Conservation (phyloP, 2,888 invertebrate genomes). For the Ennomos quercinarius region DNA sequence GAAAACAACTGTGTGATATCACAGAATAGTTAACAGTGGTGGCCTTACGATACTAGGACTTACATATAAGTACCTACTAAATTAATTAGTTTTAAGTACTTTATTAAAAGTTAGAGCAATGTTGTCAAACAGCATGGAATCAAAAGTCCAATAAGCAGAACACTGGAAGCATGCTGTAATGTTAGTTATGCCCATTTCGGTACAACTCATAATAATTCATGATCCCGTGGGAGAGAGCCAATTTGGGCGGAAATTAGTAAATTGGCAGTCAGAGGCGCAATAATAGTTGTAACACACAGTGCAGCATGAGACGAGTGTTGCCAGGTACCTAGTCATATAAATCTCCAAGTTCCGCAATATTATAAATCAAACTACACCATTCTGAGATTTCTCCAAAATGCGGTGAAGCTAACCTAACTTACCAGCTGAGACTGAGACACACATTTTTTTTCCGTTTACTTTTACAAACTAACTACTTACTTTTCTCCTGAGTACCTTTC, state of each 20-base stretch:
- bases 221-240: slow-evolving; percentile 65
- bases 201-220: slow-evolving; percentile 35
- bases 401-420: no score
- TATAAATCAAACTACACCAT: no score
- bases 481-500: no score
- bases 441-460: no score
- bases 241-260: slow-evolving; percentile 73
- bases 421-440: no score
- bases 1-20: no score
- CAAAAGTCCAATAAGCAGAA: slow-evolving; percentile 30
- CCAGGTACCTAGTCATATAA: slow-evolving; percentile 10
- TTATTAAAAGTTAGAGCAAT: slow-evolving; percentile 12
- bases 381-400: no score
- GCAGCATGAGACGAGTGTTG: slow-evolving; percentile 24
- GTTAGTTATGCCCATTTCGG: slow-evolving; percentile 81
- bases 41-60: no score
- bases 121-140: slow-evolving; percentile 17
- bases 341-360: neutral
- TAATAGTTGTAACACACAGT: slow-evolving; percentile 46
- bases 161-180: slow-evolving; percentile 83
- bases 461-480: no score
- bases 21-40: no score
- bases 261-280: slow-evolving; percentile 67
- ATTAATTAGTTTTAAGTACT: no score
- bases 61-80: no score